Evolutionary conservation across 2,888 invertebrate genomes (phyloP).

Genomic region (Nephrotoma guestfalica): DNA sequence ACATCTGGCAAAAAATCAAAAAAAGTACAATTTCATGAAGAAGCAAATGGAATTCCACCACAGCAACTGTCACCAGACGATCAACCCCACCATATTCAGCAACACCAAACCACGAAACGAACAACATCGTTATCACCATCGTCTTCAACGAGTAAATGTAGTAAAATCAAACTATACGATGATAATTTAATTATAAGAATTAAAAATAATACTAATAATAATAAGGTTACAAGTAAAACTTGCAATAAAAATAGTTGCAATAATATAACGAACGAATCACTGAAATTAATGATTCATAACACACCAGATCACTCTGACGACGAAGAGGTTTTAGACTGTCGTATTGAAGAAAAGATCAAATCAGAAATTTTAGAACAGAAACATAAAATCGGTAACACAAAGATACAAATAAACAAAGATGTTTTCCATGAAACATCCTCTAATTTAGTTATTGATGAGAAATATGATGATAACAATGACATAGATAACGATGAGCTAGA

Average conservation of each 20-base stretch:
- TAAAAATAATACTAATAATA: not conserved
- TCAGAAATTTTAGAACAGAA: constrained; percentile 27
- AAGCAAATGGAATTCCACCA: not conserved
- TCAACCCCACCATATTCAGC: not conserved
- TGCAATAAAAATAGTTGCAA: not conserved
- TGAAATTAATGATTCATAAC: not conserved
- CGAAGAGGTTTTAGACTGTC: constrained; percentile 21
- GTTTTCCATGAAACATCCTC: constrained; percentile 8
- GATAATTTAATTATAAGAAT: not conserved
- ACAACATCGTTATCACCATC: not conserved
- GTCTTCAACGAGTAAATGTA: not conserved
- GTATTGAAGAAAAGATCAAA: constrained; percentile 33
- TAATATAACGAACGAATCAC: not conserved
- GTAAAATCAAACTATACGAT: not conserved
- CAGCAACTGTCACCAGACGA: not conserved
- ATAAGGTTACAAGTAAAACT: not conserved
- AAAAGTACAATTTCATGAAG: constrained; percentile 2
- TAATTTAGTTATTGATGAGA: constrained; percentile 15
- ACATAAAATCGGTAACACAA: not conserved
- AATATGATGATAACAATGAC: constrained; percentile 10
- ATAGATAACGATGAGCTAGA: constrained; percentile 17
- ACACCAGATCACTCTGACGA: not conserved
- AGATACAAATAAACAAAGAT: constrained; percentile 5
- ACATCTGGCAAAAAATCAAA: not conserved
- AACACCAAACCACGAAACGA: not conserved